Base-by-base conservation (phyloP, 2,113 vertebrate genomes). In the Pelodiscus sinensis region DNA sequence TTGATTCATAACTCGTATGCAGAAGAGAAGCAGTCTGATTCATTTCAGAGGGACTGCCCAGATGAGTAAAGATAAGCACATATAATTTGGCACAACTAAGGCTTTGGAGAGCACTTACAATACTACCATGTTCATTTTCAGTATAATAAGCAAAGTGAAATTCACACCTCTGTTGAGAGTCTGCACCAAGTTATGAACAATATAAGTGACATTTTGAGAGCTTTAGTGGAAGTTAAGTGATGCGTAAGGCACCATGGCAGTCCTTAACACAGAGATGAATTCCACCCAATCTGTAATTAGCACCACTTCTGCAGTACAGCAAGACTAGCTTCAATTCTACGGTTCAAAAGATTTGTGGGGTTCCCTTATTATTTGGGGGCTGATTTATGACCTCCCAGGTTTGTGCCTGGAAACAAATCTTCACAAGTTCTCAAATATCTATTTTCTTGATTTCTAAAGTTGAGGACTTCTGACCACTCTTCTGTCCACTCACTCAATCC, bases 221-320 rank as follows among this genome's bases (percentile, higher is more conserved):
- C 62, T 78, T 80, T 9, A 54, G 7, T 57, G 25, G 38, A 51
- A 81, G 22, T 15, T 0, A 31, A 1, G 0, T 25, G 1, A 50
- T 9, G 77, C 24, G 82, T 58, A 90, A 44, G 51, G 13, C 7
- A 38, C 1, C 7, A 24, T 79, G 92, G 51, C 35, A 81, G 31
- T 21, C 56, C 22, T 54, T 31, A 15, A 9, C 3, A 8, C 1
- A 4, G 14, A 10, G 18, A 86, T 75, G 51, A 16, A 81, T 24
- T 11, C 78, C 9, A 24, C 1, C 10, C 44, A 13, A 2, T 1
- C 14, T 14, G 9, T 55, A 71, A 88, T 71, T 7, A 82, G 54
- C 35, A 60, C 3, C 0, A 6, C 25, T 90, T 90, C 60, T 68
- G n/a, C n/a, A 81, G 5, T 84, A 13, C 58, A 85, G 31, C 50